phyloP scores from a whole-genome alignment of 1,140 invertebrate genomes.

The Musca vetustissima region DNA sequence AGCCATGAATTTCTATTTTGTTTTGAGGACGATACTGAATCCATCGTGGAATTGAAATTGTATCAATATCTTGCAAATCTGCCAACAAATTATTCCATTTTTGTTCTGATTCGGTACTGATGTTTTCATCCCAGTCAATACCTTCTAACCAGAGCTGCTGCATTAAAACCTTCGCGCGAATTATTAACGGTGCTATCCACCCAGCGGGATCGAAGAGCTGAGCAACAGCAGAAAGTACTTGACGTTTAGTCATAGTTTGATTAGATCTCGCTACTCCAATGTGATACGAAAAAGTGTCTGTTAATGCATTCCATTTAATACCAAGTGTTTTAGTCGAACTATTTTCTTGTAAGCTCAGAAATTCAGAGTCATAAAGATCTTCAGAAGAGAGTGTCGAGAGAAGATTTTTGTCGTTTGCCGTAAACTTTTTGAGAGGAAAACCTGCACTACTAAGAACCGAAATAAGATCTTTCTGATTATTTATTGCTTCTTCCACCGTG shows the following conservation, averaged over 20 bases:
- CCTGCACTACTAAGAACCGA: neutral
- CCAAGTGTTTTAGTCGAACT: neutral
- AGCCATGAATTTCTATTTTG: neutral
- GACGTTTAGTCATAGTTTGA: neutral
- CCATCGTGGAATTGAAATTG: neutral
- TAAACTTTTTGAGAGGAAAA: neutral
- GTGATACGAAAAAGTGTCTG: neutral
- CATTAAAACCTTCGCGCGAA: constrained; percentile 3
- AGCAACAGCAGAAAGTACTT: neutral
- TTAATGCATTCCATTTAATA: neutral
- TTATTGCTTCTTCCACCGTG: neutral
- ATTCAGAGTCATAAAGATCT: neutral
- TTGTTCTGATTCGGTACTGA: neutral
- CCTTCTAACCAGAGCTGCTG: constrained; percentile 3
- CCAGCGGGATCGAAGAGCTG: neutral
- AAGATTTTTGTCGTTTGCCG: neutral
- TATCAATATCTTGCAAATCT: neutral
- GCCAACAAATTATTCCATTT: neutral
- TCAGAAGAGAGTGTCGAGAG: neutral
- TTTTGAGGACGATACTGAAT: neutral
- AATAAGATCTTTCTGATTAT: neutral
- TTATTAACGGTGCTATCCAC: neutral
- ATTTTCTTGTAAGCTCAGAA: neutral
- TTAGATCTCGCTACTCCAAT: no score
- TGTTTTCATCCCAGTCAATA: constrained; percentile 7